Evolutionary conservation across 37 sponge, comb jelly and placozoan species (phyloP).

Genomic region (Trichoplax adhaerens): DNA sequence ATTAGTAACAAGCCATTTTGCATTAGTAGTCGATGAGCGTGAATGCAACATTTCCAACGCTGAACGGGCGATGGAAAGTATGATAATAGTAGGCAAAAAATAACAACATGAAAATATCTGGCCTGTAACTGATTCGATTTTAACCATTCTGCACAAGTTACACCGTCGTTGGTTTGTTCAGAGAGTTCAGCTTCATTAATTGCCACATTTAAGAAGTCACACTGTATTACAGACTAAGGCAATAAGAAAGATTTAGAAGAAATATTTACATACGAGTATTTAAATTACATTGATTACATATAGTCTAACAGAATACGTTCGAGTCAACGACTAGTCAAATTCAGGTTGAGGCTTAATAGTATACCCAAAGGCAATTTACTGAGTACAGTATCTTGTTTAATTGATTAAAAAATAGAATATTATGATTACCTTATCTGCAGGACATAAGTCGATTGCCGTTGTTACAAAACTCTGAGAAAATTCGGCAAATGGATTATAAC

Average conservation of each 20-base stretch:
- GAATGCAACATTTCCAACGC: constrained; percentile 42
- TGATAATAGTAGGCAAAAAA: constrained; percentile 59
- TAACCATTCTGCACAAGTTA: background rate
- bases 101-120: constrained; percentile 32
- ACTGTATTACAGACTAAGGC: constrained; percentile 29
- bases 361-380: no score
- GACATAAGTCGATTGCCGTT: constrained; percentile 52
- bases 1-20: constrained; percentile 48
- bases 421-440: constrained; percentile 37
- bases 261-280: background rate
- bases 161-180: background rate
- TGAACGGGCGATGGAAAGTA: constrained; percentile 45
- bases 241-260: constrained; percentile 1
- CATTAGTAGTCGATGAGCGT: constrained; percentile 31
- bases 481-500: constrained; percentile 53
- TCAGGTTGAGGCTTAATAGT: no score
- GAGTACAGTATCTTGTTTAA: no score
- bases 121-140: background rate
- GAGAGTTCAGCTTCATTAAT: background rate
- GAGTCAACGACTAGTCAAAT: no score
- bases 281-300: background rate
- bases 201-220: constrained; percentile 42
- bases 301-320: background rate
- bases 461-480: constrained; percentile 21
- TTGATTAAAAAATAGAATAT: background rate